These are phyloP conservation scores for Borostomias antarcticus DNA, from an alignment of 2,797 vertebrate genomes.

Conservation along the genomic window DNA sequence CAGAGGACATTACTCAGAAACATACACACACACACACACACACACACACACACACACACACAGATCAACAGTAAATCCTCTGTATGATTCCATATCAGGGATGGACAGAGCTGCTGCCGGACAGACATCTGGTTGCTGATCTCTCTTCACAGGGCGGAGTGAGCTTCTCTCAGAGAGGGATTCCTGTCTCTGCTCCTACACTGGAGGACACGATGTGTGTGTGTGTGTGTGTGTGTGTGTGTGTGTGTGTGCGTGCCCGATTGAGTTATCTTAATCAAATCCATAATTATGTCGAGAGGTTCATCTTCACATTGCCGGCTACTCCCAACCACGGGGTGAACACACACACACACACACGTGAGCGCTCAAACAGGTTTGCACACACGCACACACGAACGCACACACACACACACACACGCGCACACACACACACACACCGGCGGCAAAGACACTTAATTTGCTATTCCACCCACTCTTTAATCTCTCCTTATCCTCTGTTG, in stretches of 20 bases:
- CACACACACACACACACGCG: conserved; percentile 3
- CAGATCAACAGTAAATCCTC: too few species aligned
- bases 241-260: not conserved
- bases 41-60: too few species aligned
- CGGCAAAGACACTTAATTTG: conserved; percentile 65
- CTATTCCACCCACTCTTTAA: conserved; percentile 60
- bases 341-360: conserved; percentile 11
- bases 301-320: not conserved
- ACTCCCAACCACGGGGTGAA: not conserved
- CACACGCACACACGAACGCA: conserved; percentile 11
- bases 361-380: not conserved
- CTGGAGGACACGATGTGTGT: not conserved
- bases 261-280: not conserved
- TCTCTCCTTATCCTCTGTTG: conserved; percentile 40
- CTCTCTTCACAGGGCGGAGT: not conserved
- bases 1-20: too few species aligned
- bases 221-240: not conserved
- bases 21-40: too few species aligned
- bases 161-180: not conserved
- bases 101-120: too few species aligned
- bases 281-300: not conserved
- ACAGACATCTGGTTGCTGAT: not conserved
- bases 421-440: conserved; percentile 25
- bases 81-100: too few species aligned
- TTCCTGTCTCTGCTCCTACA: not conserved